These are phyloP conservation scores for Mycteria americana DNA, from an alignment of 2,797 vertebrate species.

Conservation along the genomic window DNA sequence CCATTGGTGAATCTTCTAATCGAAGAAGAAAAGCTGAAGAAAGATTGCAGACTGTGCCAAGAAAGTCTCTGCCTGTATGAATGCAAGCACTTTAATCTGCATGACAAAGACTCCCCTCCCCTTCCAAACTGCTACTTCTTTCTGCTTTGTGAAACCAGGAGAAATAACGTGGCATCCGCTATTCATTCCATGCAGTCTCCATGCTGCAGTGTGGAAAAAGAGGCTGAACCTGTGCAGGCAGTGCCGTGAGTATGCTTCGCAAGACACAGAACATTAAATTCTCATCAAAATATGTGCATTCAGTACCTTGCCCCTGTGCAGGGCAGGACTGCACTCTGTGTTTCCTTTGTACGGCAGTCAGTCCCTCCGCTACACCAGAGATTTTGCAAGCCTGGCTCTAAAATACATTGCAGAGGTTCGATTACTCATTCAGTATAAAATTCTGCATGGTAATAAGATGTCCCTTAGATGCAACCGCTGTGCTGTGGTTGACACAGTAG, in stretches of 20 bases:
- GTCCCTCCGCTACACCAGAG: background rate
- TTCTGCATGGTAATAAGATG: background rate
- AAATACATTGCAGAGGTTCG: background rate
- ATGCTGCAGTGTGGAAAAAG: background rate
- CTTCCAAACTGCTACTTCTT: background rate
- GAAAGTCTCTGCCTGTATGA: background rate
- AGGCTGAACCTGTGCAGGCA: background rate
- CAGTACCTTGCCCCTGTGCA: background rate
- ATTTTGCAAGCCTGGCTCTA: background rate
- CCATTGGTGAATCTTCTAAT: background rate
- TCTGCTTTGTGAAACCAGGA: background rate
- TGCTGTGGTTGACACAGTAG: background rate
- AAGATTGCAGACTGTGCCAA: background rate
- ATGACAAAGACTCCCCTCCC: slow-evolving; percentile 2
- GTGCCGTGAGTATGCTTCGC: accelerated
- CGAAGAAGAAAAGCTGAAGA: background rate
- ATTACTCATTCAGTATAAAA: background rate
- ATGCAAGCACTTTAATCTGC: background rate
- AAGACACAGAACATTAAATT: background rate
- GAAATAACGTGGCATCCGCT: background rate
- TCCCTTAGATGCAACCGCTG: background rate
- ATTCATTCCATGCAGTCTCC: background rate
- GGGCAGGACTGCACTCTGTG: background rate
- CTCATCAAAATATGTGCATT: background rate
- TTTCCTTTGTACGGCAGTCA: background rate